A percentile compares a stretch with the other conserved stretches of the same genome.
phyloP scores from a whole-genome alignment of 2,888 invertebrate species.

The Anodontia alba region DNA sequence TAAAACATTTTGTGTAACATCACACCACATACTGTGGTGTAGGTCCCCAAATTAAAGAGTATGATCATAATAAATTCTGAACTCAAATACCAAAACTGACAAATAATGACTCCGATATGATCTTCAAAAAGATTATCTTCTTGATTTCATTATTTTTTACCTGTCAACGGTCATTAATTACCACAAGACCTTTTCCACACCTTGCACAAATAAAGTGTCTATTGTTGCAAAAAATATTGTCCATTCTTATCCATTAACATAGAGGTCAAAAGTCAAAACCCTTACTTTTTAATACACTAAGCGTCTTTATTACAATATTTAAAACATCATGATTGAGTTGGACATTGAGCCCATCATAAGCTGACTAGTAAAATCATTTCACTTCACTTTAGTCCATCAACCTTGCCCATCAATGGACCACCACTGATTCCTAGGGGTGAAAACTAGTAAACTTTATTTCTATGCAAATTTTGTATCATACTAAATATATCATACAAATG shows the following conservation, averaged over 20 bases:
- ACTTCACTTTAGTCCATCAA: too few relatives aligned
- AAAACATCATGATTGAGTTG: too few relatives aligned
- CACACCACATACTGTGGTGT: neutral
- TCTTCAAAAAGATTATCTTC: conserved; percentile 15
- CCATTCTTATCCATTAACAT: neutral
- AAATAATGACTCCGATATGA: neutral
- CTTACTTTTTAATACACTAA: neutral
- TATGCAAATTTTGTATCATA: too few relatives aligned
- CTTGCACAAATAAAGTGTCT: conserved; percentile 4
- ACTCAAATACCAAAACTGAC: neutral
- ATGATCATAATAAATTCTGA: neutral
- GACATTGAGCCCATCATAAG: too few relatives aligned
- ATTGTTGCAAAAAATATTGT: neutral
- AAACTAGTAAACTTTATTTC: too few relatives aligned
- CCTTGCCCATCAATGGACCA: too few relatives aligned
- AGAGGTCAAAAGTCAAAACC: conserved; percentile 7
- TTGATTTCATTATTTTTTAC: neutral
- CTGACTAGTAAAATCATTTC: too few relatives aligned
- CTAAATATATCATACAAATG: too few relatives aligned
- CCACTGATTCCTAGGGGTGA: too few relatives aligned
- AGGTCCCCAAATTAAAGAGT: neutral
- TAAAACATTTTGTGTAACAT: neutral
- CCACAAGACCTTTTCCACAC: conserved; percentile 12
- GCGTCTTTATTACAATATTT: too few relatives aligned
- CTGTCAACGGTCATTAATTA: conserved; percentile 11